These are phyloP conservation scores for Ferrisia virgata DNA, from an alignment of 2,888 invertebrate genomes.

Conservation along the genomic window DNA sequence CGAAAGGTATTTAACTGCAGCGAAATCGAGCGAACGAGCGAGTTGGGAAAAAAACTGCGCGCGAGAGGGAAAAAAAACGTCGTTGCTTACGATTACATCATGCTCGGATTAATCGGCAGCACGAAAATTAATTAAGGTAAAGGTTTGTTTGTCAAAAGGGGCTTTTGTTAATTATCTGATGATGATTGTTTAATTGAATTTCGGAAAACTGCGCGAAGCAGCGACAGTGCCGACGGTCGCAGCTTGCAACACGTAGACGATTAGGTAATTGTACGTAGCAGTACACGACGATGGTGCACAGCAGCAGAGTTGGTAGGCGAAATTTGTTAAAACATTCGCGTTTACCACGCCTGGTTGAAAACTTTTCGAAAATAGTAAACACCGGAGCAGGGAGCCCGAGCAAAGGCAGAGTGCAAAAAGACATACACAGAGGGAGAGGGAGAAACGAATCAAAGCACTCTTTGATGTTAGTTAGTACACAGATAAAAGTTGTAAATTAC, in stretches of 20 bases:
- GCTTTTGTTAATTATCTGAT: constrained; percentile 43
- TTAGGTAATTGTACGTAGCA: neutral
- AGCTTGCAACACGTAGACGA: too few species aligned
- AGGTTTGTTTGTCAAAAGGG: constrained; percentile 38
- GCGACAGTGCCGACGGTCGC: neutral
- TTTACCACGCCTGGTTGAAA: constrained; percentile 14
- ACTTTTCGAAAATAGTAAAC: constrained; percentile 26
- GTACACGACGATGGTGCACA: too few species aligned
- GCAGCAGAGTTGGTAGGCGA: neutral
- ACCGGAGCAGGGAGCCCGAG: neutral
- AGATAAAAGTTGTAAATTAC: constrained; percentile 43
- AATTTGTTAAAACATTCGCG: constrained; percentile 25
- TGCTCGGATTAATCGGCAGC: constrained; percentile 1
- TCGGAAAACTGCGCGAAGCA: neutral
- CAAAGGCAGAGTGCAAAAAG: too few species aligned
- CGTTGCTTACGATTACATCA: neutral
- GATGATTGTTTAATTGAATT: constrained; percentile 32
- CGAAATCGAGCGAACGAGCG: neutral
- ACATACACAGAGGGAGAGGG: neutral
- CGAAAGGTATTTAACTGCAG: neutral
- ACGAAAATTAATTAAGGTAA: constrained; percentile 35
- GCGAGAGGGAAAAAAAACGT: neutral
- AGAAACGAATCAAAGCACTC: constrained; percentile 30
- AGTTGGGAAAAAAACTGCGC: too few species aligned
- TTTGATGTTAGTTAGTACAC: constrained; percentile 37